phyloP scores from a whole-genome alignment of 2,797 vertebrate species.

The Falco naumanni region DNA sequence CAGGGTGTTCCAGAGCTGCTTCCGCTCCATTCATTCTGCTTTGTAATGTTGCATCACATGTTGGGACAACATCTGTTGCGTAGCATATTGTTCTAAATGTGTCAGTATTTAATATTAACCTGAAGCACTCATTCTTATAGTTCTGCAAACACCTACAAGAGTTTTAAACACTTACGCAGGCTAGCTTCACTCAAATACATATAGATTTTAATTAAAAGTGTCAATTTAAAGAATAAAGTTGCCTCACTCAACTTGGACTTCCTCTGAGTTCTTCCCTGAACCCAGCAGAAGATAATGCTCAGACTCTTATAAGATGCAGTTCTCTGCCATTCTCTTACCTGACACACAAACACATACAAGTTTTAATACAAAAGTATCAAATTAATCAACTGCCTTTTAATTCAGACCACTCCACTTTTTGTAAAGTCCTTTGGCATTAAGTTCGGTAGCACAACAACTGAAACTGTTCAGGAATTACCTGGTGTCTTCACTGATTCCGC shows the following conservation, averaged over 20 bases:
- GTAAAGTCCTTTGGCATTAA: not conserved
- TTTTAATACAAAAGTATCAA: not conserved
- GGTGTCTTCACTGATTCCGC: not conserved
- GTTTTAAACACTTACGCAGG: not conserved
- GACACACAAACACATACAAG: not conserved
- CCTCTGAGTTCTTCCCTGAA: not conserved
- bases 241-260: not conserved
- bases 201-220: not conserved
- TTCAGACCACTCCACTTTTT: not conserved
- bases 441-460: not conserved
- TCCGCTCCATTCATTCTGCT: not conserved
- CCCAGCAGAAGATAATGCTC: not conserved
- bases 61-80: not conserved
- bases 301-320: not conserved
- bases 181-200: not conserved
- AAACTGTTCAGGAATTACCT: not conserved
- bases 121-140: not conserved
- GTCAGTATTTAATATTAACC: slow-evolving; percentile 15
- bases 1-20: not conserved
- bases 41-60: not conserved
- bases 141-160: not conserved
- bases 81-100: not conserved
- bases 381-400: not conserved
- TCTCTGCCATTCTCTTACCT: not conserved
- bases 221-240: not conserved